These are phyloP conservation scores for Rhingia campestris DNA, from an alignment of 2,888 invertebrate genomes.

Conservation along the genomic window DNA sequence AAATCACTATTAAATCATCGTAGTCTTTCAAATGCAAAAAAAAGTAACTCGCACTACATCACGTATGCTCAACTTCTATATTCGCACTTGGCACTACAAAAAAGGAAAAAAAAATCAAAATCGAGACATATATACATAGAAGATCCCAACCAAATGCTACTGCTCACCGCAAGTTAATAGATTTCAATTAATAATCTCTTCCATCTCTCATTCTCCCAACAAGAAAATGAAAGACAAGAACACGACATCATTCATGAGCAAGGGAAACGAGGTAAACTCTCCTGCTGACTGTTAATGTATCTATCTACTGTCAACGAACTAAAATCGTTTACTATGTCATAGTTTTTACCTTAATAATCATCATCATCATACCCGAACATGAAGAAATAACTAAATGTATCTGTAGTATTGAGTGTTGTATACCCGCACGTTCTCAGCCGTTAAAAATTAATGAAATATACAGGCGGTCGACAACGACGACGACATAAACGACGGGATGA, in stretches of 20 bases:
- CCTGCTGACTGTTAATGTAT: constrained; percentile 52
- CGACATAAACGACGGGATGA: constrained; percentile 30
- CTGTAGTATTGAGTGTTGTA: constrained; percentile 52
- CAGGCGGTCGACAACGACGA: constrained; percentile 45
- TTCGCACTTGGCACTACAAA: constrained; percentile 37
- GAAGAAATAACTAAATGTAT: constrained; percentile 31
- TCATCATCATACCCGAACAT: constrained; percentile 28
- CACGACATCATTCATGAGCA: background rate
- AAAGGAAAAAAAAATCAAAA: constrained; percentile 17
- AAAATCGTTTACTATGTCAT: constrained; percentile 73
- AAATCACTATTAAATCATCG: constrained; percentile 63
- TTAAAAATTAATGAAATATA: constrained; percentile 68
- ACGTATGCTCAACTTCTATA: constrained; percentile 30
- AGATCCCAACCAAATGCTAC: constrained; percentile 46
- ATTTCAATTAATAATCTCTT: constrained; percentile 71
- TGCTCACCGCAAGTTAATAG: constrained; percentile 74
- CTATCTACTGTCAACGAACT: constrained; percentile 70
- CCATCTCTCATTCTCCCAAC: constrained; percentile 30
- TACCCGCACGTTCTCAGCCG: constrained; percentile 71
- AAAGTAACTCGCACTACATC: constrained; percentile 48
- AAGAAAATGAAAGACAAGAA: background rate
- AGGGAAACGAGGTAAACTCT: constrained; percentile 24
- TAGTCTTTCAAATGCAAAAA: constrained; percentile 36
- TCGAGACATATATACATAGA: constrained; percentile 38
- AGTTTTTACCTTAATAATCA: constrained; percentile 70